Conservation (phyloP, 2,888 invertebrate genomes). For the Leucophora obtusa region DNA sequence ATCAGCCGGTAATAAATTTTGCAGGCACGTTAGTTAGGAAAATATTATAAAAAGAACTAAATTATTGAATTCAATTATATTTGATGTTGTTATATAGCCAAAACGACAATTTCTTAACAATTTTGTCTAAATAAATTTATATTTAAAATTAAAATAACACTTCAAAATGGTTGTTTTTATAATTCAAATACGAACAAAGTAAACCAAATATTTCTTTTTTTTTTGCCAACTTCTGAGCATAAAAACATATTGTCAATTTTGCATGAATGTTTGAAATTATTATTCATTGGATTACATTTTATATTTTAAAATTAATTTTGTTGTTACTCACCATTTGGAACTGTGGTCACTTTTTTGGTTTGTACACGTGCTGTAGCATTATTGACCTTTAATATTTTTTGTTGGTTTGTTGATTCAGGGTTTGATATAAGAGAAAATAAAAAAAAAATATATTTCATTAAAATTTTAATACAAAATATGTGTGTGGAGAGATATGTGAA, state of each 20-base stretch:
- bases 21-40: conserved; percentile 17
- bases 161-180: not conserved
- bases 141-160: not conserved
- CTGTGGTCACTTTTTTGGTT: conserved; percentile 94
- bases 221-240: not conserved
- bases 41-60: not conserved
- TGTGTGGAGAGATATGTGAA: not conserved
- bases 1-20: conserved; percentile 8
- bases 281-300: not conserved
- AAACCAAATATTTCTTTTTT: not conserved
- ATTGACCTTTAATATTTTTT: conserved; percentile 88
- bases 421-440: conserved; percentile 2
- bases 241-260: not conserved
- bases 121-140: not conserved
- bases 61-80: not conserved
- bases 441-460: conserved; percentile 31
- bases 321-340: conserved; percentile 90
- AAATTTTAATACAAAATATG: conserved; percentile 30
- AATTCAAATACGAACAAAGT: not conserved
- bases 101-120: not conserved
- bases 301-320: not conserved
- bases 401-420: not conserved
- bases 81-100: not conserved
- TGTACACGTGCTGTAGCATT: conserved; percentile 99
- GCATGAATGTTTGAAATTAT: not conserved